Percentiles rank a stretch among this genome's conserved stretches.
These are phyloP conservation scores for Acromyrmex echinatior DNA, from an alignment of 1,140 invertebrate genomes.

Conservation along the genomic window DNA sequence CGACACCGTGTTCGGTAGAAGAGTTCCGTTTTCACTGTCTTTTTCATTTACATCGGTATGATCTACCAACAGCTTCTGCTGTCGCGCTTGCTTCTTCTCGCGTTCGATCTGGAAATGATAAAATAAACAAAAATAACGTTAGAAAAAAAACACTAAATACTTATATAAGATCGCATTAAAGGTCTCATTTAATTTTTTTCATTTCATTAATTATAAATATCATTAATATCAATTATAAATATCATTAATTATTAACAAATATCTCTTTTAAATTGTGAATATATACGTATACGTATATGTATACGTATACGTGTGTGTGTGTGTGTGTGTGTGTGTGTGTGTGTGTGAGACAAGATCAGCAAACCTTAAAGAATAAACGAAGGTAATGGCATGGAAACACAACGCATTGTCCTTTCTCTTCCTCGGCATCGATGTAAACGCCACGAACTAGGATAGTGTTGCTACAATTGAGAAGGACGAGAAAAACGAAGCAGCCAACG, in stretches of 20 bases:
- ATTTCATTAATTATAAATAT: neutral
- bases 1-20: slow-evolving; percentile 79
- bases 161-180: no score
- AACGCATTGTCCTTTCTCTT: slow-evolving; percentile 92
- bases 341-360: slow-evolving; percentile 9
- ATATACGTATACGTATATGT: no score
- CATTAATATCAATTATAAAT: no score
- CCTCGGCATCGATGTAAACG: slow-evolving; percentile 94
- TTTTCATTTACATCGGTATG: slow-evolving; percentile 78
- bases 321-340: no score
- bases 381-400: slow-evolving; percentile 94
- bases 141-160: neutral
- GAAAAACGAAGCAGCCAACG: slow-evolving; percentile 90
- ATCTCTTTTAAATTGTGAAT: no score
- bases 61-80: slow-evolving; percentile 79
- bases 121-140: neutral
- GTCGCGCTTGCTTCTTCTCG: slow-evolving; percentile 84
- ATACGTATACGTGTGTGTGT: no score
- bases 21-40: slow-evolving; percentile 81
- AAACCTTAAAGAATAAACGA: slow-evolving; percentile 91
- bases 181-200: neutral
- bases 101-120: slow-evolving; percentile 81
- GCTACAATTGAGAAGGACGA: slow-evolving; percentile 93
- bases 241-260: no score
- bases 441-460: slow-evolving; percentile 94